Conservation (phyloP, 2,113 vertebrate genomes). For the Cyanoliseus patagonus region DNA sequence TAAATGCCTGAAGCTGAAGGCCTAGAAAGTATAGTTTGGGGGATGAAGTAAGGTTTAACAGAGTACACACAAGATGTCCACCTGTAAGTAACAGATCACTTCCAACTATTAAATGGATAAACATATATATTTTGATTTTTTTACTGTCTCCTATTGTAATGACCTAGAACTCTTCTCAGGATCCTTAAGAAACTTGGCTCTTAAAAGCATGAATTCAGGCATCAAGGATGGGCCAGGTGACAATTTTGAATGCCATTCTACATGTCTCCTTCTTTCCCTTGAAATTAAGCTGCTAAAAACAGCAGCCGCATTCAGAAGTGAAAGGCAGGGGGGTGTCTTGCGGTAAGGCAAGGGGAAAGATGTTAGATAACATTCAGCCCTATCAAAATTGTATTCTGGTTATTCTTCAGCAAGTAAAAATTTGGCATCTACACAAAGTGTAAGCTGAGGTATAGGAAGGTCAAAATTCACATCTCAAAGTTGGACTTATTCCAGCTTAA, state of each 20-base stretch:
- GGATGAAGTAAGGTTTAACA: not conserved
- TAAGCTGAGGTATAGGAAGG: not conserved
- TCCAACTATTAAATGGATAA: not conserved
- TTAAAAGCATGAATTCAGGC: not conserved
- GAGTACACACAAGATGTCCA: not conserved
- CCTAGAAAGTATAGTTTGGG: not conserved
- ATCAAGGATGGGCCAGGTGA: not conserved
- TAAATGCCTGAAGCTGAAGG: not conserved
- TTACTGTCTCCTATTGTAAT: not conserved
- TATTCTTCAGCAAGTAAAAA: not conserved
- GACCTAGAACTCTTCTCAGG: not conserved
- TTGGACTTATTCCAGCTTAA: not conserved
- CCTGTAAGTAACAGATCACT: not conserved
- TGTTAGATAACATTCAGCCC: not conserved
- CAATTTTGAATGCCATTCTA: not conserved
- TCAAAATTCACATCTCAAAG: not conserved
- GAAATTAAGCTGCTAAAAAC: not conserved
- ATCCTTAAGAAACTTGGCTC: not conserved
- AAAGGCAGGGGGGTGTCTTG: accelerated
- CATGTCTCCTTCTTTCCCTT: not conserved
- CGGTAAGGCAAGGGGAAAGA: not conserved
- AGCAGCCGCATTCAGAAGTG: not conserved
- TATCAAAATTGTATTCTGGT: not conserved
- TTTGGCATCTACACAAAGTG: not conserved
- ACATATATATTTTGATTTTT: not conserved